A percentile compares a stretch with the other conserved stretches of the same genome.
These are phyloP conservation scores for Chiloscyllium plagiosum DNA, from an alignment of 2,113 vertebrate genomes.

Conservation along the genomic window DNA sequence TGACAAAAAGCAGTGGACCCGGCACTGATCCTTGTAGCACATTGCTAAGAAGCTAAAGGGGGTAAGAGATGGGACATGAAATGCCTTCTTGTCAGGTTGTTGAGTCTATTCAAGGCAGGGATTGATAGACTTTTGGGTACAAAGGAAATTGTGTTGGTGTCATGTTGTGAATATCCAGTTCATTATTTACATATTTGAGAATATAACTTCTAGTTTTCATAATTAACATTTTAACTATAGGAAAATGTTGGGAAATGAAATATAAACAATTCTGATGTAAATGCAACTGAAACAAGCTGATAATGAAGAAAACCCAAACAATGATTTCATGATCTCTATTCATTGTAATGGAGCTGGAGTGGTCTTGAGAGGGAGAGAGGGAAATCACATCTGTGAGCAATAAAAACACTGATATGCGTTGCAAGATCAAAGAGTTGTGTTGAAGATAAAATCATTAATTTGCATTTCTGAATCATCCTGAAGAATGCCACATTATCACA, in stretches of 20 bases:
- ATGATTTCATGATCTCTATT: background rate
- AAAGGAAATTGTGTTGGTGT: background rate
- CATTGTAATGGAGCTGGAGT: background rate
- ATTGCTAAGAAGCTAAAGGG: background rate
- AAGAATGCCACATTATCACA: background rate
- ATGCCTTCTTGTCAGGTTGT: background rate
- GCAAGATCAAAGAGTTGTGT: background rate
- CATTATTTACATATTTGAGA: background rate
- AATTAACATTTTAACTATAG: background rate
- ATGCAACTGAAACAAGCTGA: too few species aligned
- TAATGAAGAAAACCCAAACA: too few species aligned
- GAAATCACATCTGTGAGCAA: background rate
- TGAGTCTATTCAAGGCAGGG: background rate
- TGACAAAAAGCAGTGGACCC: too few species aligned
- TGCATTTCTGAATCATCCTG: background rate
- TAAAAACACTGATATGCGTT: background rate
- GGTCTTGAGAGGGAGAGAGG: too few species aligned
- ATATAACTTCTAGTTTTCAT: background rate
- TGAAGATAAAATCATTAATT: background rate
- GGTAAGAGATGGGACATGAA: background rate
- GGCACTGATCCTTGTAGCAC: too few species aligned
- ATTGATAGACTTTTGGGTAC: background rate
- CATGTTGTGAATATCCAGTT: background rate
- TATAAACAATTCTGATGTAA: too few species aligned
- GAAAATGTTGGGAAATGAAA: background rate